Base-by-base conservation (phyloP, 2,888 invertebrate genomes). In the Cephus sareptanus region DNA sequence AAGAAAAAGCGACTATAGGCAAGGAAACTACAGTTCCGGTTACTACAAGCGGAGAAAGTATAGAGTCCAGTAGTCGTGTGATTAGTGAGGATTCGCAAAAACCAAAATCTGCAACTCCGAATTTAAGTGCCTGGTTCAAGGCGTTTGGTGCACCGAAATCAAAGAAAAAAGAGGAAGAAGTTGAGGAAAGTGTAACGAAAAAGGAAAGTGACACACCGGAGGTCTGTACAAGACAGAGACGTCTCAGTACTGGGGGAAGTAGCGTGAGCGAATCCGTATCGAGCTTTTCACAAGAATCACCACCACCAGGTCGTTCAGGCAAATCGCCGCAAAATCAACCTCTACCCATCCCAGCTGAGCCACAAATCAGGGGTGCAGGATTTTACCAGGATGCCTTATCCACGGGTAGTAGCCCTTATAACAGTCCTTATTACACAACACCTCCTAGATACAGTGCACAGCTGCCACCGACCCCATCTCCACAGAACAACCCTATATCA, bases 41-140 rank as follows among this genome's bases (percentile, higher is more conserved):
- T 56, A 83, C 82, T 74, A 88, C 84, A 30, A 88, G 86, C 75
- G 87, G 87, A 56, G 87, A 85, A 75, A 83, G 85, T 11, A 86
- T 86, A 69, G 82, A 84, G 35, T 88, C 79, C 40, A 81, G 81
- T 79, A 77, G 34, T 69, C 79, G 37, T 77, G 33, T 40, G 76
- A n/a, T 34, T 79, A 83, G 69, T 34, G 90, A 91, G 81, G 91
- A 92, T 84, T 80, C 91, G 81, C 94, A 93, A 81, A 93, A 94
- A 86, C 94, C 94, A 81, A 95, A 95, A 89, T 86, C 90, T 3
- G 95, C 96, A 31, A 96, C 96, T 68, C 97, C 97, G 1, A 97
- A 97, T 92, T 93, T 97, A 78, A 97, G 97, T 89, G 97, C 97
- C 37, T 98, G 97, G 97, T 96, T 97, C 82, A 97, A 97, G 92